A percentile compares a stretch with the other conserved stretches of the same genome.
These are phyloP conservation scores for Corella eumyota DNA, from an alignment of 23 tunicate genomes.

Conservation along the genomic window DNA sequence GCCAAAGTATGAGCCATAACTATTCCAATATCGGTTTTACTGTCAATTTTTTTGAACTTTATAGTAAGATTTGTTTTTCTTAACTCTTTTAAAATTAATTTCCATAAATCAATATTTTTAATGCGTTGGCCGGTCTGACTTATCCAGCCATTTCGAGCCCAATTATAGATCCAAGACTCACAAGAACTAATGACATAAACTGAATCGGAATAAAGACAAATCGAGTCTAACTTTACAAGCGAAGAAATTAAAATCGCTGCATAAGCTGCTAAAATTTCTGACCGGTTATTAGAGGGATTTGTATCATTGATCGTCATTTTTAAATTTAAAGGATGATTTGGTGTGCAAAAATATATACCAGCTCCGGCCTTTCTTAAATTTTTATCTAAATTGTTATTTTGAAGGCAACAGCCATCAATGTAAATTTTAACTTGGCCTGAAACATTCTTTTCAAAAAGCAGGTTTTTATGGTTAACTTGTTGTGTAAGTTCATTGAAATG, in stretches of 20 bases:
- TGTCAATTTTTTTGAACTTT: not conserved
- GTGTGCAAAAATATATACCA: conserved; percentile 34
- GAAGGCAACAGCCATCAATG: conserved; percentile 47
- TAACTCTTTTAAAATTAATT: not conserved
- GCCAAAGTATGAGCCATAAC: conserved; percentile 7
- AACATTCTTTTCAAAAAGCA: conserved; percentile 1
- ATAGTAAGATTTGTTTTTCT: not conserved
- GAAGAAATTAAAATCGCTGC: conserved; percentile 15
- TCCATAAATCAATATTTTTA: conserved; percentile 16
- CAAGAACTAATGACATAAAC: conserved; percentile 13
- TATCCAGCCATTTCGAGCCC: conserved; percentile 21
- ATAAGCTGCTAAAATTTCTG: conserved; percentile 41
- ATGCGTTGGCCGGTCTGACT: not conserved
- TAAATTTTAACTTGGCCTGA: conserved; percentile 12
- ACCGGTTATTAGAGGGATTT: conserved; percentile 7
- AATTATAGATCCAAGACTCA: conserved; percentile 9
- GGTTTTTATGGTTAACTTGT: too few species aligned
- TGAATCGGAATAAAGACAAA: conserved; percentile 25
- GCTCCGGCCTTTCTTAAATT: conserved; percentile 13
- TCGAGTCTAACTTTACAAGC: conserved; percentile 4
- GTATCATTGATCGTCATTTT: conserved; percentile 10
- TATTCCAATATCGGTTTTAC: not conserved
- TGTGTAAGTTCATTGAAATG: too few species aligned
- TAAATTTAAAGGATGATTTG: conserved; percentile 28
- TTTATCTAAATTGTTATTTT: conserved; percentile 12